Percentiles rank a stretch among this genome's conserved stretches.
These are phyloP conservation scores for Malurus splendens DNA, from an alignment of 2,797 vertebrate genomes.

Conservation along the genomic window DNA sequence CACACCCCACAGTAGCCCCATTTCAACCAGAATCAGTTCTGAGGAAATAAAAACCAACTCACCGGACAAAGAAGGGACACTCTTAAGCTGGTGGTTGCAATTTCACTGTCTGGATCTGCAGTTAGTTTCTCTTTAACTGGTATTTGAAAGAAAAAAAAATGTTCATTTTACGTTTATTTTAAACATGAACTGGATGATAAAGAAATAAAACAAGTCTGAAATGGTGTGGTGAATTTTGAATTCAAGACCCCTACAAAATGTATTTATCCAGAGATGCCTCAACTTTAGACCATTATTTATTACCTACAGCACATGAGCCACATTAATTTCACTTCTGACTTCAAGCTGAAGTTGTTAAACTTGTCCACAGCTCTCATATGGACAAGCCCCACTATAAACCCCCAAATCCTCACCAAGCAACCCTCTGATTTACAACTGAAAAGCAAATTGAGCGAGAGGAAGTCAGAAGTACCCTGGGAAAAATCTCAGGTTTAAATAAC, in stretches of 20 bases:
- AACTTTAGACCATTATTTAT: background rate
- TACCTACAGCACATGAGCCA: background rate
- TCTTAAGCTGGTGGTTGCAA: slow-evolving; percentile 94
- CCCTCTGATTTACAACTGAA: background rate
- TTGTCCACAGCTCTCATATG: background rate
- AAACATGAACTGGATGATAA: background rate
- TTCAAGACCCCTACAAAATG: background rate
- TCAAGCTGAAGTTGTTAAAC: background rate
- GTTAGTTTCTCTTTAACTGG: slow-evolving; percentile 97
- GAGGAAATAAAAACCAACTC: slow-evolving; percentile 52
- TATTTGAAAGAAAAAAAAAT: slow-evolving; percentile 20
- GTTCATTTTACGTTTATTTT: slow-evolving; percentile 7
- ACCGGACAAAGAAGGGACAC: slow-evolving; percentile 97
- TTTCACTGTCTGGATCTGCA: slow-evolving; percentile 96
- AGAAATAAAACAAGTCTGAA: slow-evolving; percentile 29
- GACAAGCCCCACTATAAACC: background rate
- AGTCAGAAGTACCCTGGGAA: background rate
- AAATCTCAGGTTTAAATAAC: background rate
- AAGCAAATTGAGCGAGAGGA: background rate
- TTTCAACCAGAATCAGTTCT: background rate
- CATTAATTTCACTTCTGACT: background rate
- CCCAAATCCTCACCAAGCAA: background rate
- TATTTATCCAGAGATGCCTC: background rate
- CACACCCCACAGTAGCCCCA: background rate
- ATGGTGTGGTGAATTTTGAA: background rate